Percentiles rank a stretch among this genome's conserved stretches.
Conservation (phyloP, 2,113 vertebrate species). For the Vidua macroura region DNA sequence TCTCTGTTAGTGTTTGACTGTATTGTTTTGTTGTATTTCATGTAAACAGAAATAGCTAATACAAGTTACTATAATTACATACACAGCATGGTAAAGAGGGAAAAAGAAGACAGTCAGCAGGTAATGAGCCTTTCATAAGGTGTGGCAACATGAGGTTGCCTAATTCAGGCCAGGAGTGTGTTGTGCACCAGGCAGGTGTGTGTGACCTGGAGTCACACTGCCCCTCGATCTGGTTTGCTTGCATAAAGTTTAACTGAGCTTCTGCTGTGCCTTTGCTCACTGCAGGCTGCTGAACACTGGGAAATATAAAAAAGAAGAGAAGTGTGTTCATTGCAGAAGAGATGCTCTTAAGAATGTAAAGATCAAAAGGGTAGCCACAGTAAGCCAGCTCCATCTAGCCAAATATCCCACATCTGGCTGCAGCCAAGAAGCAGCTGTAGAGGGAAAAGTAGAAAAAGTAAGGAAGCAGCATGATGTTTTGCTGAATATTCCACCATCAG, state of each 20-base stretch:
- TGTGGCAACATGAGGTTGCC: background rate
- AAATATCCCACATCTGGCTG: background rate
- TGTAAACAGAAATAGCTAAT: background rate
- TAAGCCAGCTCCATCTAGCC: background rate
- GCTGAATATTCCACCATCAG: background rate
- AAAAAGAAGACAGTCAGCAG: background rate
- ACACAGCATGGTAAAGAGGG: background rate
- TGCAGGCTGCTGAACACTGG: background rate
- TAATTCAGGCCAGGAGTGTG: background rate
- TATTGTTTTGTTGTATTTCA: background rate
- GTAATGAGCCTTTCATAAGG: background rate
- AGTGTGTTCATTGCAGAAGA: background rate
- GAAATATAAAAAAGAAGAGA: background rate
- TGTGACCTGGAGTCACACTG: background rate
- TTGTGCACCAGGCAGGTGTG: background rate
- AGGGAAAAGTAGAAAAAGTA: background rate
- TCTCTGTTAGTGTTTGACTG: background rate
- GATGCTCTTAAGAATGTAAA: background rate
- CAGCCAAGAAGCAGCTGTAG: background rate
- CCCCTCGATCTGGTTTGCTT: background rate
- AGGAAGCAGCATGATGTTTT: background rate
- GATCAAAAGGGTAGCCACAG: background rate
- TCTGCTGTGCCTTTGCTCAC: fast-evolving
- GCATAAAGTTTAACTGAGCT: background rate
- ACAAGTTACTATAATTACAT: background rate